Evolutionary conservation across 2,888 invertebrate species (phyloP), one percentile per base, ranked within the genome.

Genomic region (Ormyrus labotus): DNA sequence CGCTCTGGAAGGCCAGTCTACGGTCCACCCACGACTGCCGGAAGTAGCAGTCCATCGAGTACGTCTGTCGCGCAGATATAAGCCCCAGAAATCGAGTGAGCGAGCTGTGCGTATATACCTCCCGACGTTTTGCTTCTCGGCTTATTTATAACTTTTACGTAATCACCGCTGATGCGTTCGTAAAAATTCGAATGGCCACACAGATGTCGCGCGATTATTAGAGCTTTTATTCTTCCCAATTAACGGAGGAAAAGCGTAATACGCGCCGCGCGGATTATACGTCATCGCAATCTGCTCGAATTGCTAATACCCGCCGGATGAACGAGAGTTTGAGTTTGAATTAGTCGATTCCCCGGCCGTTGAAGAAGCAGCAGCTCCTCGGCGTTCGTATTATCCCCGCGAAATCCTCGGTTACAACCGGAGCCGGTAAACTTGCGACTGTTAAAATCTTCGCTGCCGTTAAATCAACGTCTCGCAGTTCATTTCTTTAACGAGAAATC

Each of bases 11-110:
- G n/a, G 95, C 94, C 82, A 96, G 92, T 53, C 96, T 93, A 80
- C 93, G 92, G 91, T 96, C 96, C 80, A 94, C 93, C 96, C 96
- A 96, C 34, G 95, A 94, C 90, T 96, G 96, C 0, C 96, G 95
- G 91, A 96, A 96, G 91, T 96, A 96, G 89, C 96, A 96, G 90
- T 96, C 96, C 94, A 96, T 95, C 13, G 96, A 95, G 90, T 95
- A 96, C 7, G 96, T 95, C 96, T 96, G 90, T 8, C 88, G 84
- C 34, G 34, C 2, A 34, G 34, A 34, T 34, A 34, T 34, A 34
- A 34, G 34, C 34, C 34, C 34, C 34, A 19, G 8, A 34, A 34
- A 34, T 34, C 34, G 8, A 34, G 9, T 11, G 45, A 34, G n/a
- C 0, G 84, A 50, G 8, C 13, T 13, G 8, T 1, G 7, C 5